Percentiles rank a stretch among this genome's conserved stretches.
Conservation (phyloP, 2,113 vertebrate species). For the Chloropsis hardwickii region DNA sequence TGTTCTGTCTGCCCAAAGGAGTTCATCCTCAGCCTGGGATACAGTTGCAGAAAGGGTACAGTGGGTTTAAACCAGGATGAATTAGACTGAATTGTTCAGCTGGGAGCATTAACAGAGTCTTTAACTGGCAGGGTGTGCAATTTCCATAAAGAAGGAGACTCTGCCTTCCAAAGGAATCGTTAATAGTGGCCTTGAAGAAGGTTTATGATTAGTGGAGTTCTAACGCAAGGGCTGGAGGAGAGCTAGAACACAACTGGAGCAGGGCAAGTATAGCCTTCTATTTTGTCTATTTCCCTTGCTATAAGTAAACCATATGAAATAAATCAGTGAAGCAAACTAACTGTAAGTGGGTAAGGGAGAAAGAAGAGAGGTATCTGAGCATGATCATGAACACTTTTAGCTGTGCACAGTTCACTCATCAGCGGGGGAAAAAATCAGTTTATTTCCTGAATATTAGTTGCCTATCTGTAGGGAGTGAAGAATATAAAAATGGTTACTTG, state of each 20-base stretch:
- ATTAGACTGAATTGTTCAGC: not conserved
- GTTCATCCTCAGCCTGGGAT: not conserved
- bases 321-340: not conserved
- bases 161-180: not conserved
- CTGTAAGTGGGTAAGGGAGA: not conserved
- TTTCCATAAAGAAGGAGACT: not conserved
- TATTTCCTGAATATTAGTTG: not conserved
- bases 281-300: not conserved
- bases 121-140: not conserved
- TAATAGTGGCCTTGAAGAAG: not conserved
- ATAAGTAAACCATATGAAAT: not conserved
- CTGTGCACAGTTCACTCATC: not conserved
- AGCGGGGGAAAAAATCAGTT: rapidly evolving
- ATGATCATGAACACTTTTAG: not conserved
- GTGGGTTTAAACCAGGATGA: not conserved
- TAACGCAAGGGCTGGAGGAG: not conserved
- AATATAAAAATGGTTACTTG: not conserved
- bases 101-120: not conserved
- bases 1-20: not conserved
- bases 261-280: not conserved
- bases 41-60: not conserved
- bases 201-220: not conserved
- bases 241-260: not conserved
- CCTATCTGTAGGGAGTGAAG: not conserved
- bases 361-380: not conserved